These are phyloP conservation scores for Furcifer pardalis DNA, from an alignment of 2,797 vertebrate species.

Conservation along the genomic window DNA sequence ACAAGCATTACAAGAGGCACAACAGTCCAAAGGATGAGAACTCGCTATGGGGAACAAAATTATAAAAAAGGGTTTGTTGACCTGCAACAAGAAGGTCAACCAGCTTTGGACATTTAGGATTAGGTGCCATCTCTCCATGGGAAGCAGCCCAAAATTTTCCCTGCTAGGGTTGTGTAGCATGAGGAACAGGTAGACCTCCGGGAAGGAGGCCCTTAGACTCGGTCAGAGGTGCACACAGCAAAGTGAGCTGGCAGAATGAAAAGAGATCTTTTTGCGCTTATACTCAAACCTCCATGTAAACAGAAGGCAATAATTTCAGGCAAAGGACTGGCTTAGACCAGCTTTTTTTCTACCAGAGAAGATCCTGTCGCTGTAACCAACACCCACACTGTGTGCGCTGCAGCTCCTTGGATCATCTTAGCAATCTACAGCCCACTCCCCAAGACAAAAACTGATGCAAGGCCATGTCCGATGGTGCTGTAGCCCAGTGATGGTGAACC, in stretches of 20 bases:
- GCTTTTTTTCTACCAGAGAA: not conserved
- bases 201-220: too few species aligned
- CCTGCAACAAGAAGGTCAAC: not conserved
- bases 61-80: not conserved
- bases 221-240: too few species aligned
- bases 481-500: too few species aligned
- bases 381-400: not conserved
- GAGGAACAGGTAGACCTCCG: not conserved
- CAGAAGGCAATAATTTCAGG: not conserved
- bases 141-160: not conserved
- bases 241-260: not conserved
- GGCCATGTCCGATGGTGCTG: not conserved
- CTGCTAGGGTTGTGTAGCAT: not conserved
- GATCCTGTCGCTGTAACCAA: not conserved
- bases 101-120: not conserved
- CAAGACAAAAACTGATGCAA: not conserved
- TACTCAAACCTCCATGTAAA: not conserved
- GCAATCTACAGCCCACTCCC: not conserved
- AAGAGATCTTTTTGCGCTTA: not conserved
- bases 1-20: slow-evolving; percentile 33
- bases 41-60: not conserved
- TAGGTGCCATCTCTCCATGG: not conserved
- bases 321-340: not conserved
- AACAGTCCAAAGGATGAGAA: slow-evolving; percentile 3
- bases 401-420: too few species aligned